Conservation (phyloP, 2,797 vertebrate species). For the Enteromius argenteus region DNA sequence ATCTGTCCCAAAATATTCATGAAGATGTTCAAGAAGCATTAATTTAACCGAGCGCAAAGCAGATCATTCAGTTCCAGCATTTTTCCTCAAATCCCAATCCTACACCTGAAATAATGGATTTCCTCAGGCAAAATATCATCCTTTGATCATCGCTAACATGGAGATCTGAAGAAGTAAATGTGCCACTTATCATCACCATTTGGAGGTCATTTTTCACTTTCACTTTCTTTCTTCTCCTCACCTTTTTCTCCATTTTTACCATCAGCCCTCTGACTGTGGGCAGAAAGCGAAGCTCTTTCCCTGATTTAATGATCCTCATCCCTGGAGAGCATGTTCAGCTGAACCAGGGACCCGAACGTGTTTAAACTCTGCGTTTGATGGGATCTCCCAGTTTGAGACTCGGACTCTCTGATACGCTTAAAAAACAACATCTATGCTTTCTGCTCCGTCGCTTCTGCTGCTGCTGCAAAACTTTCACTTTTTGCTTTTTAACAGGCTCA, state of each 20-base stretch:
- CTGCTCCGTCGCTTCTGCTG: background rate
- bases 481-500: conserved; percentile 30
- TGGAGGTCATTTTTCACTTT: background rate
- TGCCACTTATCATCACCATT: conserved; percentile 30
- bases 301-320: conserved; percentile 32
- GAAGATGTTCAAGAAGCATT: background rate
- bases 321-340: background rate
- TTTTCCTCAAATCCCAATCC: background rate
- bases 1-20: background rate
- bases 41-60: background rate
- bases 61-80: background rate
- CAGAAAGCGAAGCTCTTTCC: background rate
- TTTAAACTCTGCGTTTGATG: conserved; percentile 26
- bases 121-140: background rate
- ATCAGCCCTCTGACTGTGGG: background rate
- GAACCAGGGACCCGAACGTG: background rate
- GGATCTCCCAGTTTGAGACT: conserved; percentile 15
- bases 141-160: conserved; percentile 10
- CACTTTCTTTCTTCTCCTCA: background rate
- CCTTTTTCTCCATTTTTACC: background rate
- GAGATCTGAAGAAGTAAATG: conserved; percentile 37
- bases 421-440: conserved; percentile 18
- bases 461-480: conserved; percentile 12
- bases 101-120: background rate
- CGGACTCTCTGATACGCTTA: conserved; percentile 11